Base-by-base conservation (phyloP, 1,140 invertebrate species). In the Penaeus chinensis region DNA sequence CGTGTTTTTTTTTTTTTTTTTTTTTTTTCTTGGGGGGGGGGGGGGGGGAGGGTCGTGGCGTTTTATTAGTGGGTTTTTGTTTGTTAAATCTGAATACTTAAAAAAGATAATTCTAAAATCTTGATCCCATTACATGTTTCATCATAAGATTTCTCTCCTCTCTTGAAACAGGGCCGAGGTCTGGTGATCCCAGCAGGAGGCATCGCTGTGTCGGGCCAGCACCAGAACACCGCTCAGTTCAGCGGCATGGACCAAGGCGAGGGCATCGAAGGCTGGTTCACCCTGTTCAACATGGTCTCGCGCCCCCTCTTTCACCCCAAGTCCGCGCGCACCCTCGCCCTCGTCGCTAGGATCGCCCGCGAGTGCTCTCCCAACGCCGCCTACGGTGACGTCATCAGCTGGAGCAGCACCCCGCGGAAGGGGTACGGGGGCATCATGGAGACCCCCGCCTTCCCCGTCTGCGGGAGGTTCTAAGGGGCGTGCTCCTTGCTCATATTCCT, bases 221-320 rank as follows among this genome's bases (percentile, higher is more conserved):
- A 63, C 83, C 83, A 85, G 74, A 85, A 85, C 22, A 85, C 80
- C 0, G 80, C 60, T 19, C 61, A 65, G 22, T 20, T 22, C 24
- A n/a, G 20, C 47, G 83, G 83, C 20, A 78, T 77, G 83, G 83
- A 85, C 61, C 20, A 24, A 22, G 83, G 83, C 13, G 60, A 78
- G 61, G 83, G 83, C 37, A 20, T 85, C 8, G 83, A 85, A 22
- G 83, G 83, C 19, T 85, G 83, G 83, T n/a, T 85, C 47, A 65
- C 83, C 32, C 83, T 85, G 22, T 77, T 85, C 71, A 71, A 85
- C 71, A 20, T 85, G 54, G 62, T 60, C 8, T 4, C 54, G 5
- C 60, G 54, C 1, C 74, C 83, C 27, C 47, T 85, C 24, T 4
- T n/a, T 7, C 16, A 78, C 74, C 82, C 69, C 11, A 65, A 22